Percentiles rank a stretch among this genome's conserved stretches.
phyloP scores from a whole-genome alignment of 2,888 invertebrate genomes.

The Eupithecia inturbata region DNA sequence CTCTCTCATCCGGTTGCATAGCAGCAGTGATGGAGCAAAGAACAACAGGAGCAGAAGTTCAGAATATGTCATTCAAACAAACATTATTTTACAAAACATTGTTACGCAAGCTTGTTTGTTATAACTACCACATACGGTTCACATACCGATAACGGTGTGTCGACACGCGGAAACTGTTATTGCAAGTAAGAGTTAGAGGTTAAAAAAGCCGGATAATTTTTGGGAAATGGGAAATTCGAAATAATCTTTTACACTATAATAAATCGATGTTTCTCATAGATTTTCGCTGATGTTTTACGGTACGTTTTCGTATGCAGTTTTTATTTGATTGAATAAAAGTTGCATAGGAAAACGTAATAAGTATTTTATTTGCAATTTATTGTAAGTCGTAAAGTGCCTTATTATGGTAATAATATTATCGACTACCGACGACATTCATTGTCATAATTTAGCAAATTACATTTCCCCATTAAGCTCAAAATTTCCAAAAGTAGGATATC shows the following conservation, averaged over 20 bases:
- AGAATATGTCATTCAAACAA: constrained; percentile 27
- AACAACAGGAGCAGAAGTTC: constrained; percentile 14
- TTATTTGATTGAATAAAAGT: too few relatives aligned
- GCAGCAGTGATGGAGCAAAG: background rate
- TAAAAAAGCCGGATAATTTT: background rate
- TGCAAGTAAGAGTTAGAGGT: constrained; percentile 11
- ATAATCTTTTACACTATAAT: background rate
- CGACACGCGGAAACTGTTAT: constrained; percentile 34
- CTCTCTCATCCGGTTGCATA: background rate
- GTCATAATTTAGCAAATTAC: background rate
- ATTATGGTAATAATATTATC: background rate
- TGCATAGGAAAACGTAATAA: too few relatives aligned
- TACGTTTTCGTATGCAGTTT: background rate
- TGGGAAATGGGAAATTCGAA: background rate
- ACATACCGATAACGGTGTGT: constrained; percentile 34
- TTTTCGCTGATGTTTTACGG: background rate
- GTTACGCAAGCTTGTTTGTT: constrained; percentile 32
- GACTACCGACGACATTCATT: background rate
- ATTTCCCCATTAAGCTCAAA: background rate
- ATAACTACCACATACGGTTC: constrained; percentile 32
- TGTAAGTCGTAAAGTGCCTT: background rate
- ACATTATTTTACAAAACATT: constrained; percentile 31
- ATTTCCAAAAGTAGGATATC: background rate
- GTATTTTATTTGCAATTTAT: background rate
- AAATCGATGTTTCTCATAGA: background rate